Conservation (phyloP, 1,140 invertebrate genomes). For the Drosophila nigrodunni region DNA sequence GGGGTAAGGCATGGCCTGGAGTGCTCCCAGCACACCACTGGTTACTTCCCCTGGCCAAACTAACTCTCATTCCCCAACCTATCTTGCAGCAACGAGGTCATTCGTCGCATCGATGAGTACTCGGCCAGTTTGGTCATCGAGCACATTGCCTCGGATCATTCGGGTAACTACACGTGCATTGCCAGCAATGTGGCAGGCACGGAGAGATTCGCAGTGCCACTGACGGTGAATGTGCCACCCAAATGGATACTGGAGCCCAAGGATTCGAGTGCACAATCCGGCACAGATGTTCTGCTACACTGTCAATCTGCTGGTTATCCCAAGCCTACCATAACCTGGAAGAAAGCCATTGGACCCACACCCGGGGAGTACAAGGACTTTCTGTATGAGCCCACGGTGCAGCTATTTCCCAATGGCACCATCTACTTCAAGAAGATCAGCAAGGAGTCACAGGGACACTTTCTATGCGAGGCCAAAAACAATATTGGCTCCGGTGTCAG, state of each 20-base stretch:
- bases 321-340: slow-evolving; percentile 94
- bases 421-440: slow-evolving; percentile 91
- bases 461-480: slow-evolving; percentile 96
- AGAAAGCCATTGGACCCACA: slow-evolving; percentile 92
- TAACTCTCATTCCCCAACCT: not conserved
- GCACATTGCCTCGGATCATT: slow-evolving; percentile 92
- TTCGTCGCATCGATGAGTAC: slow-evolving; percentile 92
- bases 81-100: slow-evolving; percentile 82
- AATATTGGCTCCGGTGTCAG: slow-evolving; percentile 94
- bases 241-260: slow-evolving; percentile 95
- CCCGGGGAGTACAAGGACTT: slow-evolving; percentile 95
- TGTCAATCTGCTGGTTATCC: slow-evolving; percentile 97
- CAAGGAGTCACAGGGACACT: slow-evolving; percentile 94
- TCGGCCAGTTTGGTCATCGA: slow-evolving; percentile 95
- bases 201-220: slow-evolving; percentile 89
- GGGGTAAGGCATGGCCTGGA: slow-evolving; percentile 57
- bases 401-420: slow-evolving; percentile 92
- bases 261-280: slow-evolving; percentile 93
- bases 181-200: slow-evolving; percentile 93
- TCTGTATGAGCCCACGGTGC: slow-evolving; percentile 89
- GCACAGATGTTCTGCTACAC: slow-evolving; percentile 92
- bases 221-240: slow-evolving; percentile 95
- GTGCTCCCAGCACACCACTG: too few relatives aligned
- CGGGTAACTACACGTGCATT: slow-evolving; percentile 95
- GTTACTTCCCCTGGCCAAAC: too few relatives aligned